Percentiles rank a stretch among this genome's conserved stretches.
Conservation (phyloP, 2,797 vertebrate species). For the Mormyrops boulengeri region DNA sequence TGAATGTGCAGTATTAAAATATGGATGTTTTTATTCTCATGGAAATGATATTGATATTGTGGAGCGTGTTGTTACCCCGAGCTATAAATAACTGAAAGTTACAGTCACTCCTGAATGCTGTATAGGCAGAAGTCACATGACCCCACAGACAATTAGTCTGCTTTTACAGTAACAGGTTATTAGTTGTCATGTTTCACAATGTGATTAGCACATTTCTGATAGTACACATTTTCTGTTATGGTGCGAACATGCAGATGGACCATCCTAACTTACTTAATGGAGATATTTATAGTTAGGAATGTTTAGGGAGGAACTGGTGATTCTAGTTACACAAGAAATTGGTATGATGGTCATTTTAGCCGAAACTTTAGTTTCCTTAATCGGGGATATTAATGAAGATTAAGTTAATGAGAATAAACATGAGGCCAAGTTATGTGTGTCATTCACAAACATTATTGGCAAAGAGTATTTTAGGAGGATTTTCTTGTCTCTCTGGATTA, state of each 20-base stretch:
- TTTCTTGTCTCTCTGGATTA: slow-evolving; percentile 22
- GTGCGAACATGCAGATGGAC: neutral
- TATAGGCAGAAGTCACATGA: slow-evolving; percentile 36
- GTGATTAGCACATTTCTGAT: slow-evolving; percentile 25
- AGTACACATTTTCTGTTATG: neutral
- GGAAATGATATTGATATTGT: neutral
- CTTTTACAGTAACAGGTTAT: slow-evolving; percentile 30
- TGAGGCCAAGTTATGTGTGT: neutral
- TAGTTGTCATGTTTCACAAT: neutral
- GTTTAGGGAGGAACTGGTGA: neutral
- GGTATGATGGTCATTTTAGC: neutral
- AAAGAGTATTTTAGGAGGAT: neutral
- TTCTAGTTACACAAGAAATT: neutral
- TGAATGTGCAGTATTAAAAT: neutral
- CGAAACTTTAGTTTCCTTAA: neutral
- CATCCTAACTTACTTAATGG: neutral
- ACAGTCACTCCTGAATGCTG: slow-evolving; percentile 40
- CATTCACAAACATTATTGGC: neutral
- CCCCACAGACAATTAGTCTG: slow-evolving; percentile 37
- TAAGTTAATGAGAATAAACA: neutral
- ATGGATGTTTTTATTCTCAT: neutral
- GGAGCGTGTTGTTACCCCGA: slow-evolving; percentile 24
- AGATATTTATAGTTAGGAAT: neutral
- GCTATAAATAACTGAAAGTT: slow-evolving; percentile 47
- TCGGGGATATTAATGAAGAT: neutral